Base-by-base conservation (phyloP, 2,113 vertebrate species). In the Vanacampus margaritifer region DNA sequence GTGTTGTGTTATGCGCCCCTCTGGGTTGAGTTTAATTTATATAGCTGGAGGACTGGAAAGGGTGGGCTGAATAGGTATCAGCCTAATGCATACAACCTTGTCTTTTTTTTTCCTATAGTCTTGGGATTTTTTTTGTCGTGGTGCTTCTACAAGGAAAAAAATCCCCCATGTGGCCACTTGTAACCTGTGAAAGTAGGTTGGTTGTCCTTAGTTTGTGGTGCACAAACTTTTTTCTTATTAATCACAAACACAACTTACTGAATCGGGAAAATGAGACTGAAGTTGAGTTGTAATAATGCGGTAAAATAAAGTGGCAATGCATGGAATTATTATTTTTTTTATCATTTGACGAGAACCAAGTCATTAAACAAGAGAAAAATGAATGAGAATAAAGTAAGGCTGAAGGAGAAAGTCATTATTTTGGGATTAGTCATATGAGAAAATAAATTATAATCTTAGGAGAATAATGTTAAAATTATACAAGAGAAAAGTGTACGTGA, bases 61-160 rank as follows among this genome's bases (percentile, higher is more conserved):
- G 83, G 87, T 86, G 88, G 84, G 88, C 67, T 75, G 26, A 54
- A 85, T 83, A 75, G 84, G 87, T 92, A 92, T 93, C 90, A 92
- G 88, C 89, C 26, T 86, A 90, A 85, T 91, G 84, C 89, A 88
- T 88, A 88, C 89, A 90, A 87, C 91, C 89, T 78, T 90, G 90
- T 1, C 5, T 51, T 51, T 94, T 94, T 93, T 93, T 86, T 87
- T 90, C 91, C 92, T 94, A 95, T 94, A 97, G 94, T 94, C 81
- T 95, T 92, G 93, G 96, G 94, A 95, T 93, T 95, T 96, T 95
- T 96, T 97, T 94, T 83, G 82, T 79, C 26, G 72, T 36, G 36
- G 3, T 75, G 58, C 68, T 78, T 24, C 73, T 70, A 64, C 87
- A 86, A 91, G 94, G 93, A 24, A 26, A 93, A 88, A 93, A 93